phyloP scores from a whole-genome alignment of 2,113 vertebrate genomes.

The Otus sunia region DNA sequence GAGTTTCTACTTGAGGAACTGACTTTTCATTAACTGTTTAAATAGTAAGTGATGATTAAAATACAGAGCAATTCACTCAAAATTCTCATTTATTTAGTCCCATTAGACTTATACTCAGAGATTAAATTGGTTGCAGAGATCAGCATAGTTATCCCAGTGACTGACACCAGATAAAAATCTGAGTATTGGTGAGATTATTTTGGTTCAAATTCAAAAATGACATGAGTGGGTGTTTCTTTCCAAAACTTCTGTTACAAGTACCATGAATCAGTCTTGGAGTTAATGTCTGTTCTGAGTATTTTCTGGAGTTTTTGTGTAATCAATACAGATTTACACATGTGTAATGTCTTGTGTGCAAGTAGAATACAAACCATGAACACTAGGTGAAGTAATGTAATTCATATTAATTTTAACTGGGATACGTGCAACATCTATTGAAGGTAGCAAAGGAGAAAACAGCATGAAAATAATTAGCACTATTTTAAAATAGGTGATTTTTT shows the following conservation, averaged over 20 bases:
- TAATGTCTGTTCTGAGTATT: background rate
- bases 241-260: background rate
- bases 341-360: background rate
- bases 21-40: conserved; percentile 39
- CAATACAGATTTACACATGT: background rate
- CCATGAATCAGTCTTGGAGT: background rate
- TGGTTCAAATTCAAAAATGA: conserved; percentile 1
- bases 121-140: conserved; percentile 31
- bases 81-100: background rate
- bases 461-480: conserved; percentile 11
- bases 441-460: background rate
- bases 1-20: background rate
- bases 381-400: background rate
- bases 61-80: background rate
- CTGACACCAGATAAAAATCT: conserved; percentile 41
- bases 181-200: background rate
- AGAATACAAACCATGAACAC: background rate
- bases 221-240: background rate
- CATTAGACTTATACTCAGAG: background rate
- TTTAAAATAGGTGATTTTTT: background rate
- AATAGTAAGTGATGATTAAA: conserved; percentile 52
- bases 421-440: background rate
- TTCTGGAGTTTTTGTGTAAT: background rate
- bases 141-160: background rate
- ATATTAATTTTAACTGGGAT: background rate